Base-by-base conservation (phyloP, 1,140 invertebrate species). In the Rhopalosiphum padi region DNA sequence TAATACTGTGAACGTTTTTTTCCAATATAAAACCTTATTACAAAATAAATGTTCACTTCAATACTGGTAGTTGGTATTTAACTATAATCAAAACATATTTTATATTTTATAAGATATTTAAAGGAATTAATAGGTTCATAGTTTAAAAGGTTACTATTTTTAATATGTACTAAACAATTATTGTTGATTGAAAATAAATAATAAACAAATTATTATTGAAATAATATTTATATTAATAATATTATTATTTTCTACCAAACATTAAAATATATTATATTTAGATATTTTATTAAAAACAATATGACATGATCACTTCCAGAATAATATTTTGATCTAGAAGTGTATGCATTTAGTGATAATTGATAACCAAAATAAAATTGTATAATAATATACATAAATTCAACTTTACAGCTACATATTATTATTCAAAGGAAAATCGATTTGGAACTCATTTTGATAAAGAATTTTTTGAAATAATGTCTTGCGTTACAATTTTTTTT, bases 371-470 rank as follows among this genome's bases (percentile, higher is more conserved):
- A 21, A 77, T 77, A n/a, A 77, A n/a, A 77, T n/a, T 77, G 60
- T 21, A 30, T 11, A 30, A 2, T 25, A 22, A 3, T 25, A 8
- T 60, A 30, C 2, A 68, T 68, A n/a, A 68, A 77, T 77, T 77
- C 0, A 77, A 5, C 11, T 77, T 4, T 18, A n/a, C 5, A n/a
- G 4, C 0, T 5, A 77, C 15, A n/a, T n/a, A 68, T 30, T 5
- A 68, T 30, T 5, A 60, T 60, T 60, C 15, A 68, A n/a, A n/a
- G 4, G n/a, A 68, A 68, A 11, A 60, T 60, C 25, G 11, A 60
- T 30, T 60, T 60, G 9, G 25, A 30, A 4, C 11, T 30, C 30
- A 60, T 60, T 4, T 60, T 60, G 11, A 68, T n/a, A 11, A 23
- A 9, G 3, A 30, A 11, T 11, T 60, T 2, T 60, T 4, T 30